A percentile compares a stretch with the other conserved stretches of the same genome.
Evolutionary conservation across 2,797 vertebrate species (phyloP).

Genomic region (Coracias cyanogaster): DNA sequence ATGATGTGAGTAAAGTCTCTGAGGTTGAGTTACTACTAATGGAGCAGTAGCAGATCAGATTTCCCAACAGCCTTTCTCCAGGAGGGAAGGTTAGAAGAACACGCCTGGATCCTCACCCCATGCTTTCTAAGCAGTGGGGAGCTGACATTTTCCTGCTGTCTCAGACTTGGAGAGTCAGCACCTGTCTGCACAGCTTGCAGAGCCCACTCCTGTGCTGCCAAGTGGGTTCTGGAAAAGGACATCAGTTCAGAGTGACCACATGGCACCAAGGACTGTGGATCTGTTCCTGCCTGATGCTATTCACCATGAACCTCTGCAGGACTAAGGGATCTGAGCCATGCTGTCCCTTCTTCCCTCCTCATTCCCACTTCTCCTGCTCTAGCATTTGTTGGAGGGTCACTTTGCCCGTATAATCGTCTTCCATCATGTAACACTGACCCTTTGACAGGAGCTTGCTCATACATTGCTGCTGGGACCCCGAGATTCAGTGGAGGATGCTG

Average conservation of each 20-base stretch:
- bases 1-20: background rate
- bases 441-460: background rate
- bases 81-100: background rate
- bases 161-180: rapidly evolving
- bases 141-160: background rate
- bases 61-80: background rate
- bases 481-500: background rate
- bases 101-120: background rate
- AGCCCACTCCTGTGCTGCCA: background rate
- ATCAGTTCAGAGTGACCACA: background rate
- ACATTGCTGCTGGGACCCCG: background rate
- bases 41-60: background rate
- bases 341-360: background rate
- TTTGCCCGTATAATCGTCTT: background rate
- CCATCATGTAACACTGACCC: background rate
- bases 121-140: background rate
- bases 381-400: background rate
- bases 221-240: background rate
- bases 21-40: background rate
- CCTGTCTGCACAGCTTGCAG: background rate
- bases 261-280: background rate
- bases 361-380: background rate
- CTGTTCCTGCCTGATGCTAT: background rate
- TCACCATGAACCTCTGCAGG: background rate
- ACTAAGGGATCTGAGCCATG: background rate